Percentiles rank a stretch among this genome's conserved stretches.
Conservation (phyloP, 2,888 invertebrate species). For the Himalopsyche anomala region DNA sequence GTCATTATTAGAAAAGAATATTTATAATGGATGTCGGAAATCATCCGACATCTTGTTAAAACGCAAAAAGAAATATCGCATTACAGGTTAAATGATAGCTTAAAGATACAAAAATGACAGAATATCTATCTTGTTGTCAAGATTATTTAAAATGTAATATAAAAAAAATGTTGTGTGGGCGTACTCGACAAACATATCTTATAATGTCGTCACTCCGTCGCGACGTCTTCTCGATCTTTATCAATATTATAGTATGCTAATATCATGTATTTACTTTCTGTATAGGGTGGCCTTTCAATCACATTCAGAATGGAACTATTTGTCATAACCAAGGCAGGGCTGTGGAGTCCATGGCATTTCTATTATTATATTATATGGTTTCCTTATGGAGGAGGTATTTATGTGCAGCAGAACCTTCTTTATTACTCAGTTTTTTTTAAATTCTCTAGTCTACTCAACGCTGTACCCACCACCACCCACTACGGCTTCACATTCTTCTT, state of each 20-base stretch:
- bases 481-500: no score
- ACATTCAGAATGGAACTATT: no score
- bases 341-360: no score
- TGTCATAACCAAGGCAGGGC: no score
- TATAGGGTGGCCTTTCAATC: slow-evolving; percentile 7
- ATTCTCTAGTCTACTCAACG: no score
- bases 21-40: slow-evolving; percentile 1
- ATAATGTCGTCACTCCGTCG: slow-evolving; percentile 48
- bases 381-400: no score
- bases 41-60: slow-evolving; percentile 28
- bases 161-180: slow-evolving; percentile 17
- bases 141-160: slow-evolving; percentile 10
- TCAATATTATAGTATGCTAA: slow-evolving; percentile 57
- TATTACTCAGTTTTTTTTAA: no score
- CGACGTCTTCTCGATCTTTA: slow-evolving; percentile 37
- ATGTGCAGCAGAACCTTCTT: no score
- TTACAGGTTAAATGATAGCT: slow-evolving; percentile 21
- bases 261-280: slow-evolving; percentile 55
- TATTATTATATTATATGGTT: no score
- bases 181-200: background rate
- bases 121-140: slow-evolving; percentile 5
- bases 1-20: slow-evolving; percentile 12
- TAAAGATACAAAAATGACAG: slow-evolving; percentile 15
- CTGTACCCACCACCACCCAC: no score
- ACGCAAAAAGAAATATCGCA: slow-evolving; percentile 12